phyloP scores from a whole-genome alignment of 2,797 vertebrate species.

The Ammospiza maritima region DNA sequence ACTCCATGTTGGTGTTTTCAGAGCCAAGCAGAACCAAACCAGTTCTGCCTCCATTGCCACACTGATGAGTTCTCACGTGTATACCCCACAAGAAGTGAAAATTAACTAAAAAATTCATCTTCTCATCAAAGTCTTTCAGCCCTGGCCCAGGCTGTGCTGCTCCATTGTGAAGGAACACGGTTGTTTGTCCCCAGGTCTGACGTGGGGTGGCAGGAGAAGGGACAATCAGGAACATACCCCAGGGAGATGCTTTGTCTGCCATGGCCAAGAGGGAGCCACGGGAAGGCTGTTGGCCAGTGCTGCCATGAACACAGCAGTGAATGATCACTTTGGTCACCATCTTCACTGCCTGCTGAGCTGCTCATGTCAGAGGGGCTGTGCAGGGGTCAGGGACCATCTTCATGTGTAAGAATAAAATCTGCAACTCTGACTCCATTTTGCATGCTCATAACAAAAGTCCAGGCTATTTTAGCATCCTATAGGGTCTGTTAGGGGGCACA shows the following conservation, averaged over 20 bases:
- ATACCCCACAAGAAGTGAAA: not conserved
- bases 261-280: not conserved
- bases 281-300: not conserved
- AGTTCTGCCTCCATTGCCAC: not conserved
- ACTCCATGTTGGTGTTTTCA: not conserved
- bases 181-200: not conserved
- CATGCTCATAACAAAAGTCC: not conserved
- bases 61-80: not conserved
- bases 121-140: not conserved
- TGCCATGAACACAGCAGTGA: not conserved
- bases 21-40: not conserved
- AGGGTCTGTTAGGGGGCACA: not conserved
- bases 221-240: not conserved
- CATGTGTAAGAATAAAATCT: not conserved
- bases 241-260: not conserved
- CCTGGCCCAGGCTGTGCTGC: not conserved
- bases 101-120: not conserved
- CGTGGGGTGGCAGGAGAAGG: not conserved
- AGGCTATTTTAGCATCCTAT: not conserved
- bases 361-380: not conserved
- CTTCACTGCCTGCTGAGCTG: not conserved
- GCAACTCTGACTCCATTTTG: not conserved
- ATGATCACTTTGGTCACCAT: not conserved
- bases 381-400: not conserved
- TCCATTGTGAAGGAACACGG: fast-evolving